Percentiles rank a stretch among this genome's conserved stretches.
Evolutionary conservation across 2,888 invertebrate genomes (phyloP).

Genomic region (Lasiommata megera): DNA sequence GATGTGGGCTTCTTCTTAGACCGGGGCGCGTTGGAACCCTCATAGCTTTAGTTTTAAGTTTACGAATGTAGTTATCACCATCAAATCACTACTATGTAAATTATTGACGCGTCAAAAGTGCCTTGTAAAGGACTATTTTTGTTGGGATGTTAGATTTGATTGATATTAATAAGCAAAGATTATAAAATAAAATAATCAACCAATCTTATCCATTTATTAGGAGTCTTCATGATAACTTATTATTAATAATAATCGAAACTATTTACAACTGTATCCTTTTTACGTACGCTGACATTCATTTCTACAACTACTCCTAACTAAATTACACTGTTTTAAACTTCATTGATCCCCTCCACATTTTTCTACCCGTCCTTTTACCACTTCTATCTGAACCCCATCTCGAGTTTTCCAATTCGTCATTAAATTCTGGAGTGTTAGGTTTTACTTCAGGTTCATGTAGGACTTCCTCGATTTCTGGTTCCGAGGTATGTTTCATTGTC

Average conservation of each 20-base stretch:
- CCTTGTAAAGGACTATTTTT: no score
- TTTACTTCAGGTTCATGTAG: conserved; percentile 12
- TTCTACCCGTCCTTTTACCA: conserved; percentile 46
- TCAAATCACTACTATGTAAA: no score
- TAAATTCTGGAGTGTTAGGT: conserved; percentile 15
- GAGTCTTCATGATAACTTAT: neutral
- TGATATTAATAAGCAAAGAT: no score
- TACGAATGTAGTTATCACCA: no score
- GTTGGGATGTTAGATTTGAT: no score
- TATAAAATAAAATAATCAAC: neutral
- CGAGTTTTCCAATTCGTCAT: conserved; percentile 32
- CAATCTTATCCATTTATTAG: conserved; percentile 11
- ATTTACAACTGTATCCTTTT: conserved; percentile 27
- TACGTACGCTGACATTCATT: neutral
- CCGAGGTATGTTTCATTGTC: neutral
- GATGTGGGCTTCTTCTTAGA: no score
- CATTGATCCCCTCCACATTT: conserved; percentile 49
- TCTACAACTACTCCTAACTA: neutral
- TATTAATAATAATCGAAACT: conserved; percentile 10
- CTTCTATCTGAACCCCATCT: conserved; percentile 60
- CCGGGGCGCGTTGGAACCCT: no score
- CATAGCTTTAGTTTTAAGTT: no score
- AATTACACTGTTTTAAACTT: conserved; percentile 47
- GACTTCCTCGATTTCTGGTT: neutral
- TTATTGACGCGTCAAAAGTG: no score